phyloP scores from a whole-genome alignment of 2,888 invertebrate genomes.

The Platycheirus albimanus region DNA sequence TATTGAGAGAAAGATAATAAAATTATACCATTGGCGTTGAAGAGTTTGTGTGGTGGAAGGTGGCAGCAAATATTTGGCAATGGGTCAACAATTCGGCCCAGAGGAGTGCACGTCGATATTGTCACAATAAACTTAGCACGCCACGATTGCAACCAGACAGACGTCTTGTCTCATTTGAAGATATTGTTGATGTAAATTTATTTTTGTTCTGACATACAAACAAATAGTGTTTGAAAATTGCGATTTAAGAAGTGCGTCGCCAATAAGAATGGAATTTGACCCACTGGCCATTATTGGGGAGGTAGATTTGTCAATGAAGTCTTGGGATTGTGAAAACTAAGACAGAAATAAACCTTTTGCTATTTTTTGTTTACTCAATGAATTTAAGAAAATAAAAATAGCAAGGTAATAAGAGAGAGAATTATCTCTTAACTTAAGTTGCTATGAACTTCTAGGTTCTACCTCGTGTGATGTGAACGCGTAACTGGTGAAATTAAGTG shows the following conservation, averaged over 20 bases:
- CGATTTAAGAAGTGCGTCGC: conserved; percentile 40
- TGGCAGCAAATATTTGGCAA: conserved; percentile 47
- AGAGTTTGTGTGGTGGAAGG: neutral
- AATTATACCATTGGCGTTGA: neutral
- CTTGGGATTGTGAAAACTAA: conserved; percentile 15
- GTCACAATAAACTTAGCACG: conserved; percentile 8
- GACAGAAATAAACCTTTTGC: too few relatives aligned
- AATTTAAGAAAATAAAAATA: too few relatives aligned
- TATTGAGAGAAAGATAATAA: neutral
- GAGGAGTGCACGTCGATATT: conserved; percentile 13
- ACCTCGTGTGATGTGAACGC: too few relatives aligned
- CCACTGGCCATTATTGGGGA: conserved; percentile 34
- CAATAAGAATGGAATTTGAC: conserved; percentile 51
- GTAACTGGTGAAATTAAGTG: too few relatives aligned
- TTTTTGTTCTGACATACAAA: conserved; percentile 38
- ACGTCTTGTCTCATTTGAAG: conserved; percentile 38
- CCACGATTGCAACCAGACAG: conserved; percentile 40
- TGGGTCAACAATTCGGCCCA: conserved; percentile 31
- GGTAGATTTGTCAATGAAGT: conserved; percentile 39
- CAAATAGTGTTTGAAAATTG: conserved; percentile 21
- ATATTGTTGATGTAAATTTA: conserved; percentile 21
- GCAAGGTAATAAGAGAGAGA: too few relatives aligned
- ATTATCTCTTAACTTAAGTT: too few relatives aligned
- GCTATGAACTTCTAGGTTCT: too few relatives aligned
- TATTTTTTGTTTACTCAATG: too few relatives aligned